Percentiles rank a stretch among this genome's conserved stretches.
phyloP scores from a whole-genome alignment of 2,888 invertebrate species.

The Pseudococcus viburni region DNA sequence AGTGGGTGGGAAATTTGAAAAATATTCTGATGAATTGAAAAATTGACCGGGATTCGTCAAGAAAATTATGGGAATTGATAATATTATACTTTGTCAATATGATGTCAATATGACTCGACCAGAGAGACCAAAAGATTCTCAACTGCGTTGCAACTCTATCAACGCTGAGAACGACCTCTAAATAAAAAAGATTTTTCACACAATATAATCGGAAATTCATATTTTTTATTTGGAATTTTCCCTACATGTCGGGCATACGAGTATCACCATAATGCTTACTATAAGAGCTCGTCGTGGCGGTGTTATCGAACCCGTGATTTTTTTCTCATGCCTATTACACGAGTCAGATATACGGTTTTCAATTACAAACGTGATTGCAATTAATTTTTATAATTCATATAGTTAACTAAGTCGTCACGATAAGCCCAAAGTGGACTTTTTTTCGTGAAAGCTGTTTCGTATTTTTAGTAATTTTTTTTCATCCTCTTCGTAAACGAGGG shows the following conservation, averaged over 20 bases:
- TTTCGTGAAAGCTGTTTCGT: conserved; percentile 36
- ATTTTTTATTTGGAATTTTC: not conserved
- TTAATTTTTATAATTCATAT: conserved; percentile 39
- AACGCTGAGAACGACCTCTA: not conserved
- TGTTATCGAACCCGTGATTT: not conserved
- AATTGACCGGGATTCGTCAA: too few species aligned
- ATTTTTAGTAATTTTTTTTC: conserved; percentile 20
- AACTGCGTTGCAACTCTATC: not conserved
- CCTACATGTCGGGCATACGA: not conserved
- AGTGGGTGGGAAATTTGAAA: too few species aligned
- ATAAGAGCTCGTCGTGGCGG: not conserved
- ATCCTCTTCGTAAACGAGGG: not conserved
- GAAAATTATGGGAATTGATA: too few species aligned
- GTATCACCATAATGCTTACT: not conserved
- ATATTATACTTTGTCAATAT: too few species aligned
- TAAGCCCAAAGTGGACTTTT: not conserved
- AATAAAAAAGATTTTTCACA: not conserved
- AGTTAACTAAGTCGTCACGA: conserved; percentile 10
- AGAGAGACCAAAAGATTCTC: not conserved
- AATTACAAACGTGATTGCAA: conserved; percentile 54
- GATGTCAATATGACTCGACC: not conserved
- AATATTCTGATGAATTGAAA: too few species aligned
- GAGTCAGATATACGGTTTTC: conserved; percentile 39
- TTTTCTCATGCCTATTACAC: conserved; percentile 46
- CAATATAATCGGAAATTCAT: conserved; percentile 1